phyloP scores from a whole-genome alignment of 1,140 invertebrate species.

The Colletes gigas region DNA sequence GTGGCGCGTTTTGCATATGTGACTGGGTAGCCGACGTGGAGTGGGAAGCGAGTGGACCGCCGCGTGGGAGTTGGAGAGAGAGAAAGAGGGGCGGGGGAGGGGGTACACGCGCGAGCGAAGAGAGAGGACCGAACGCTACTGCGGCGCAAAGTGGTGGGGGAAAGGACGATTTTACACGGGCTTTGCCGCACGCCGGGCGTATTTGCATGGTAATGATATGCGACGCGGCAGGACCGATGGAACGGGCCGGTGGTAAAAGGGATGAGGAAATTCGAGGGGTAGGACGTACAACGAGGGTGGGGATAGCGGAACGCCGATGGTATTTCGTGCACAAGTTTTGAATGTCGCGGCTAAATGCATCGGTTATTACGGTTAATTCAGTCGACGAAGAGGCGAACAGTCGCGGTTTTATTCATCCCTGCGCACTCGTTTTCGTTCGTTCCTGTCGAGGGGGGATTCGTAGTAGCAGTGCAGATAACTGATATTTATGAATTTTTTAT shows the following conservation, averaged over 20 bases:
- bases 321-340: slow-evolving; percentile 65
- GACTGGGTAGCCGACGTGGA: slow-evolving; percentile 59
- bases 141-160: neutral
- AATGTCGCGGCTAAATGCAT: slow-evolving; percentile 74
- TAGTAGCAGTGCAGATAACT: neutral
- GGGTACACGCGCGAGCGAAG: slow-evolving; percentile 13
- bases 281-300: slow-evolving; percentile 7
- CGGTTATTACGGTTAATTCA: slow-evolving; percentile 77
- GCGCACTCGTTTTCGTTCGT: slow-evolving; percentile 26
- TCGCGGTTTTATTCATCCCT: slow-evolving; percentile 28
- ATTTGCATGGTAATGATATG: slow-evolving; percentile 79
- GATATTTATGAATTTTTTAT: too few species aligned
- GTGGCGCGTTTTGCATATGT: slow-evolving; percentile 78
- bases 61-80: neutral
- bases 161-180: slow-evolving; percentile 59
- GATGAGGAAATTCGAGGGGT: slow-evolving; percentile 25
- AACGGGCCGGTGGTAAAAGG: slow-evolving; percentile 37
- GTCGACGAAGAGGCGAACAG: slow-evolving; percentile 46
- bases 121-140: neutral
- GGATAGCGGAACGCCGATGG: slow-evolving; percentile 35
- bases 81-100: slow-evolving; percentile 7
- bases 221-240: slow-evolving; percentile 65
- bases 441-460: neutral
- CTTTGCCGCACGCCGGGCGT: slow-evolving; percentile 64
- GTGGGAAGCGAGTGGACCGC: slow-evolving; percentile 2